Evolutionary conservation across 2,113 vertebrate genomes (phyloP).

Genomic region (Brachyhypopomus gauderio): DNA sequence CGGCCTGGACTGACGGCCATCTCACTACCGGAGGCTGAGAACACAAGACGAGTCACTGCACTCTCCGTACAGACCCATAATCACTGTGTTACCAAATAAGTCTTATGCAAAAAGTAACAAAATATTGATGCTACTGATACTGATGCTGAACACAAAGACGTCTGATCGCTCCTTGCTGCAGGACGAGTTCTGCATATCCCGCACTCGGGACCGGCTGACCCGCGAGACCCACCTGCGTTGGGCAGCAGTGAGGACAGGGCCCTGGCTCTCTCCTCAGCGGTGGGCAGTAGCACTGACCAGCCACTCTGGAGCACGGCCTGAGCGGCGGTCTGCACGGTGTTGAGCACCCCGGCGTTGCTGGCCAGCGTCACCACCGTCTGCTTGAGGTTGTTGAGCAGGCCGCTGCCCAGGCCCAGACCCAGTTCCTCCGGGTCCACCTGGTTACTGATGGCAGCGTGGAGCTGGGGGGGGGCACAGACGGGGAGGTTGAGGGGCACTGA

Average conservation of each 20-base stretch:
- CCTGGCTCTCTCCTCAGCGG: slow-evolving; percentile 91
- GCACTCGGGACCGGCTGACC: no score
- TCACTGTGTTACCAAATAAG: neutral
- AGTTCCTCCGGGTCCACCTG: slow-evolving; percentile 94
- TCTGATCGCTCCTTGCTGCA: neutral
- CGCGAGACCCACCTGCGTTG: slow-evolving; percentile 80
- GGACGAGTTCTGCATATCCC: neutral
- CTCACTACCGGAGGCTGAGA: slow-evolving; percentile 89
- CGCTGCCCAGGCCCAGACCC: slow-evolving; percentile 88
- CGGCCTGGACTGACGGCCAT: slow-evolving; percentile 91
- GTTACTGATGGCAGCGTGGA: slow-evolving; percentile 96
- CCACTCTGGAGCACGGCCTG: slow-evolving; percentile 96
- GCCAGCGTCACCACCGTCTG: slow-evolving; percentile 93
- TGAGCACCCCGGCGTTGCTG: slow-evolving; percentile 92
- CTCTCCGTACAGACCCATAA: neutral
- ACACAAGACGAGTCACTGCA: neutral
- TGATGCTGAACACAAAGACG: neutral
- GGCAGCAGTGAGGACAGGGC: slow-evolving; percentile 92
- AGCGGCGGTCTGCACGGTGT: slow-evolving; percentile 88
- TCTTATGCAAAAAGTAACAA: no score
- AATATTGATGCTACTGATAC: no score
- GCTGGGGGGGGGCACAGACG: slow-evolving; percentile 69
- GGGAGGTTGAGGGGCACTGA: no score
- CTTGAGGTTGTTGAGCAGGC: slow-evolving; percentile 92
- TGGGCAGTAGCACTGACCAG: slow-evolving; percentile 95